Conservation (phyloP, 2,797 vertebrate species). For the Scomberomorus guttatus region DNA sequence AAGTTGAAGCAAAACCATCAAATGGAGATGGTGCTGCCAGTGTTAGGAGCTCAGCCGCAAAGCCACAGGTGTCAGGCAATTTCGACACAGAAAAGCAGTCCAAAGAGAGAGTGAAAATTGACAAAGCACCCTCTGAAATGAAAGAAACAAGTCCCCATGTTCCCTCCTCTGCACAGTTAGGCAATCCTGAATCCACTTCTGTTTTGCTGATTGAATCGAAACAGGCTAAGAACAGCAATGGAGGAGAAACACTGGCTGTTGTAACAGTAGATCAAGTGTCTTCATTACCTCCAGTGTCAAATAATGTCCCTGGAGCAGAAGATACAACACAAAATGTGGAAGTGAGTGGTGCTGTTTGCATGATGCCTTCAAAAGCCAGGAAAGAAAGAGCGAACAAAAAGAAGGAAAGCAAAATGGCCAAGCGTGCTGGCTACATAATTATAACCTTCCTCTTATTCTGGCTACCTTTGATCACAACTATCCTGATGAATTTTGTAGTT, state of each 20-base stretch:
- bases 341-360: constrained; percentile 82
- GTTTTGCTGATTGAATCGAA: constrained; percentile 43
- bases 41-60: constrained; percentile 38
- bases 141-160: constrained; percentile 32
- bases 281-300: constrained; percentile 39
- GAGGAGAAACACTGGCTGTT: constrained; percentile 21
- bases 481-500: constrained; percentile 72
- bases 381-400: constrained; percentile 78
- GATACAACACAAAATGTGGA: constrained; percentile 5
- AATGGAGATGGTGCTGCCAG: constrained; percentile 19
- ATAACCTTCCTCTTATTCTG: constrained; percentile 85
- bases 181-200: constrained; percentile 40
- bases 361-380: constrained; percentile 82
- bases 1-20: constrained; percentile 37
- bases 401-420: constrained; percentile 86
- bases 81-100: constrained; percentile 27
- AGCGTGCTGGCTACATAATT: constrained; percentile 86
- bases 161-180: constrained; percentile 16
- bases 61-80: constrained; percentile 44
- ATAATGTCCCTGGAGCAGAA: constrained; percentile 27
- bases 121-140: constrained; percentile 43
- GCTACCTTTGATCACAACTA: constrained; percentile 82
- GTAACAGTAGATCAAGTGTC: constrained; percentile 39
- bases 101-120: constrained; percentile 37
- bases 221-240: constrained; percentile 10